These are phyloP conservation scores for Psilopsiagon aymara DNA, from an alignment of 2,113 vertebrate species.

Conservation along the genomic window DNA sequence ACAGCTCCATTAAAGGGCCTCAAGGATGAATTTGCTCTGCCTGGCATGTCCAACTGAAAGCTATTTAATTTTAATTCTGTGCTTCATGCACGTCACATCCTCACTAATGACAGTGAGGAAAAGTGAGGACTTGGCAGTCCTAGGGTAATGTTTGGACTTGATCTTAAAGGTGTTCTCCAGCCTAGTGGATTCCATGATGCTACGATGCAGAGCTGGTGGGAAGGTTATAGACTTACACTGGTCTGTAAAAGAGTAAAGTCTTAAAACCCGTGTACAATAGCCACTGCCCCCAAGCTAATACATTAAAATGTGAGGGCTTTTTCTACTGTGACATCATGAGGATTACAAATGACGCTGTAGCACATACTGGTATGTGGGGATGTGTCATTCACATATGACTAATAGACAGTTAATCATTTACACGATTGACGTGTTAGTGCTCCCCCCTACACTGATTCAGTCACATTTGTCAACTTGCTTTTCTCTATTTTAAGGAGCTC, in stretches of 20 bases:
- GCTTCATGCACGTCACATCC: not conserved
- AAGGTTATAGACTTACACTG: not conserved
- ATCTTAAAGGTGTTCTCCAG: not conserved
- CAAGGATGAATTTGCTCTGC: not conserved
- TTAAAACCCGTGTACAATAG: not conserved
- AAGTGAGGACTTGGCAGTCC: not conserved
- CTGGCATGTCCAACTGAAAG: not conserved
- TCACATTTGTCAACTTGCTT: not conserved
- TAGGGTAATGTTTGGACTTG: not conserved
- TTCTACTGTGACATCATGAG: not conserved
- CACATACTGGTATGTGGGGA: not conserved
- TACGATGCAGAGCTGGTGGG: not conserved
- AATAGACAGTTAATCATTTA: not conserved
- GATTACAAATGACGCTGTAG: not conserved
- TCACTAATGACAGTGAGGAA: not conserved
- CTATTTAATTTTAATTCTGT: not conserved
- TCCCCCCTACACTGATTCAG: not conserved
- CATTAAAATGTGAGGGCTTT: not conserved
- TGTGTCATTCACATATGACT: not conserved
- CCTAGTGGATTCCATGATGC: not conserved
- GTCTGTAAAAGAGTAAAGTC: not conserved
- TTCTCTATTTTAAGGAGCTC: constrained; percentile 18
- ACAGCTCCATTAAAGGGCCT: not conserved
- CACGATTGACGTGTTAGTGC: not conserved
- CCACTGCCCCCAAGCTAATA: not conserved